Base-by-base conservation (phyloP, 2,888 invertebrate genomes). In the Prenolepis imparis region DNA sequence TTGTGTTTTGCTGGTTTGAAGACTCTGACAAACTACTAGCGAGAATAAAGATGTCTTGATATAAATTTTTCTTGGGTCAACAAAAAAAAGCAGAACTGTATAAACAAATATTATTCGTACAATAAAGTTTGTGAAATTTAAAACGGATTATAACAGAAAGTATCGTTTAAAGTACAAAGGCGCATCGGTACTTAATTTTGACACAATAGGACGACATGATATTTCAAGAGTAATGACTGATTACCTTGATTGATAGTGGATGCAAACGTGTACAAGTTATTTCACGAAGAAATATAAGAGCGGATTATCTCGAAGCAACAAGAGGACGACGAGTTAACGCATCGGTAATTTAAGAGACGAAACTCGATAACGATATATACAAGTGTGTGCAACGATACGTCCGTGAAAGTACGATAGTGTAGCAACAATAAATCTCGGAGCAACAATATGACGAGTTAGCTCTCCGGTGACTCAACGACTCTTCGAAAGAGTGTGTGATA, bases 301-400 rank as follows among this genome's bases (percentile, higher is more conserved):
- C 36, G 52, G 11, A 52, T 48, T 32, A 63, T 64, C 24, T 64
- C 36, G 12, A 21, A 12, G 21, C 5, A 24, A 52, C 21, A 24
- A 18, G 18, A 28, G 1, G 28, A 63, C 32, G 63, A 36, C 74
- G 41, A 15, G 28, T 48, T 15, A 28, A 36, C 44, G 2, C 8
- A 8, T 39, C 36, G 18, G 8, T 64, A 48, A 48, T 75, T 75
- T 64, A 55, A 74, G 44, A 32, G 44, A 52, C 1, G 21, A 12
- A 12, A 52, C 32, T 28, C 28, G 24, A 55, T 78, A 68, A 78
- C 57, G 57, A 41, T 32, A 44, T 18, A n/a, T n/a, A 68, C 57
- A 18, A 41, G n/a, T 11, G 28, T 6, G 28, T 66, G 39, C 41
- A n/a, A 55, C 64, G 41, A 78, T 41, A 41, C 57, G n/a, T 67